Percentiles rank a stretch among this genome's conserved stretches.
These are phyloP conservation scores for Etheostoma cragini DNA, from an alignment of 2,113 vertebrate species.

Conservation along the genomic window DNA sequence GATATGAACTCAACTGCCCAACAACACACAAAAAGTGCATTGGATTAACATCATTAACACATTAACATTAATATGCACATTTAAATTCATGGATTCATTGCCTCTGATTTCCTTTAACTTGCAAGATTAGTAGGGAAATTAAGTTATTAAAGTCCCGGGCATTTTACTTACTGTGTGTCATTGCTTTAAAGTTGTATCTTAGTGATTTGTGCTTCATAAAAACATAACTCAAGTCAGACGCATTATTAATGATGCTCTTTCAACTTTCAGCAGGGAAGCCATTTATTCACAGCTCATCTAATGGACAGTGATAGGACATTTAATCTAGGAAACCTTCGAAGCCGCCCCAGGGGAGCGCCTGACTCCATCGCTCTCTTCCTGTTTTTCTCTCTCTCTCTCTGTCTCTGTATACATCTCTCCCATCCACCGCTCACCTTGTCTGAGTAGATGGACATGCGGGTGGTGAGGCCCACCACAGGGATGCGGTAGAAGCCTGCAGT, in stretches of 20 bases:
- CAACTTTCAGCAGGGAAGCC: slow-evolving; percentile 60
- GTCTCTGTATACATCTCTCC: slow-evolving; percentile 2
- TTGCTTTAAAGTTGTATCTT: slow-evolving; percentile 53
- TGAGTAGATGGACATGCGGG: slow-evolving; percentile 99
- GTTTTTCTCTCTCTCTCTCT: background rate
- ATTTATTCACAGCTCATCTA: slow-evolving; percentile 73
- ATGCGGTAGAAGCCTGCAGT: slow-evolving; percentile 99
- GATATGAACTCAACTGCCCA: too few species aligned
- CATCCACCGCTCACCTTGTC: slow-evolving; percentile 91
- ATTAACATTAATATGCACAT: background rate
- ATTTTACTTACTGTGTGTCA: slow-evolving; percentile 36
- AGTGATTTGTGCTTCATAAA: slow-evolving; percentile 31
- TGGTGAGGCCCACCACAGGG: slow-evolving; percentile 96
- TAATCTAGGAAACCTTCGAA: slow-evolving; percentile 67
- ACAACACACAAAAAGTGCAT: too few species aligned
- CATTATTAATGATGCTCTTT: slow-evolving; percentile 70
- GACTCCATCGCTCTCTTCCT: slow-evolving; percentile 32
- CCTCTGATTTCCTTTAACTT: slow-evolving; percentile 9
- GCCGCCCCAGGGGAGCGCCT: slow-evolving; percentile 53
- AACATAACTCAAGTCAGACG: slow-evolving; percentile 44
- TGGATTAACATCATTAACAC: too few species aligned
- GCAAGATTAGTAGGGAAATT: slow-evolving; percentile 2
- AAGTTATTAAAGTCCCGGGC: slow-evolving; percentile 6
- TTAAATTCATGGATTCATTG: background rate
- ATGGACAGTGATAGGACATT: slow-evolving; percentile 70